Base-by-base conservation (phyloP, 2,888 invertebrate genomes). In the Globia sparganii region DNA sequence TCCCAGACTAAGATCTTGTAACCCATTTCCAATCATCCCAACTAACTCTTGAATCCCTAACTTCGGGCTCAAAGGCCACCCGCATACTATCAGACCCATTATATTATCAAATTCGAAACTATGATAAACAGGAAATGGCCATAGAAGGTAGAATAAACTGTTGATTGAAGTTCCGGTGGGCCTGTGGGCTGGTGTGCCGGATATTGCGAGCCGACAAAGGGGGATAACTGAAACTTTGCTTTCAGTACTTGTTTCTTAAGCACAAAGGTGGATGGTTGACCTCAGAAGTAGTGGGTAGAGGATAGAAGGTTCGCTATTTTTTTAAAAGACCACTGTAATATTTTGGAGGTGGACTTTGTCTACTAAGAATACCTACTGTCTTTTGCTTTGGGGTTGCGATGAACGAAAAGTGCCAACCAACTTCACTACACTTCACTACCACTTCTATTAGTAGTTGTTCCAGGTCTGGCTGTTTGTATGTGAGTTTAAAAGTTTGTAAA, bases 141-240 rank as follows among this genome's bases (percentile, higher is more conserved):
- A 59, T 72, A 75, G 71, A 75, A 86, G 88, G 87, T 88, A 75
- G 43, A 83, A 85, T 81, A 80, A 80, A 87, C 83, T 83, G 72
- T 78, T 84, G 87, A 88, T 89, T 87, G 88, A 81, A 89, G 84
- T 84, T 89, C 89, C 89, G 83, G 70, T 70, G 40, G 58, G 40
- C 40, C n/a, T 40, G 72, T 61, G 74, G 49, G 53, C 70, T n/a
- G 43, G 43, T 37, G 75, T 37, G 58, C 81, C 83, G 89, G 89
- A 89, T 88, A 89, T 89, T 89, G 82, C 81, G 80, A 34, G 65
- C 74, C 78, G 76, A 80, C 72, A 78, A 79, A 83, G 81, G 69
- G 75, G 62, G 70, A 70, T 72, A 69, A 65, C 75, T 72, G 77
- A 77, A 89, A 89, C 81, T 87, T 83, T 87, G 75, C 76, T 84